Percentiles rank a stretch among this genome's conserved stretches.
Conservation (phyloP, 2,797 vertebrate species). For the Pseudochromis fuscus region DNA sequence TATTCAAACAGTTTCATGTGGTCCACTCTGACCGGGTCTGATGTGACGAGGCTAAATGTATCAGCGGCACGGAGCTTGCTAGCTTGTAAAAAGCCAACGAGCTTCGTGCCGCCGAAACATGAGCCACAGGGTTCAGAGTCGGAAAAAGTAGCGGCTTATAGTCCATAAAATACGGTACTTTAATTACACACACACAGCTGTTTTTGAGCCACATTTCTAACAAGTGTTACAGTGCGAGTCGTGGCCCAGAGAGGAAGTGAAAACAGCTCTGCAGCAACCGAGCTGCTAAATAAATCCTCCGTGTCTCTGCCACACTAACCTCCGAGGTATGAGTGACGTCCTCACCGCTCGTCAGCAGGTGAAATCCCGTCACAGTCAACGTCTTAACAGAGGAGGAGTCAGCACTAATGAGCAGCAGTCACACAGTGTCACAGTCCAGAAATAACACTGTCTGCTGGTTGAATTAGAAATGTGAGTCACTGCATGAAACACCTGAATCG, state of each 20-base stretch:
- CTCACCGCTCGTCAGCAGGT: conserved; percentile 24
- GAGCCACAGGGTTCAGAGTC: too few relatives aligned
- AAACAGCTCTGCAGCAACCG: background rate
- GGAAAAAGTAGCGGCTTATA: too few relatives aligned
- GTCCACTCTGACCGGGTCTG: too few relatives aligned
- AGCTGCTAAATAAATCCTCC: conserved; percentile 34
- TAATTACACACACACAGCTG: too few relatives aligned
- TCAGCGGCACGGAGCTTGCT: too few relatives aligned
- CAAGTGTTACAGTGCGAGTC: background rate
- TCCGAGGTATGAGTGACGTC: conserved; percentile 19
- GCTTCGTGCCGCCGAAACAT: too few relatives aligned
- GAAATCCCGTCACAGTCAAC: conserved; percentile 51
- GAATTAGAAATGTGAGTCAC: background rate
- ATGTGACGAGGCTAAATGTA: too few relatives aligned
- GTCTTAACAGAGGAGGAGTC: background rate
- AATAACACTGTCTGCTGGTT: conserved; percentile 5
- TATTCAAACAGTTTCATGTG: too few relatives aligned
- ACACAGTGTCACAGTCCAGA: conserved; percentile 7
- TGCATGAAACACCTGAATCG: background rate
- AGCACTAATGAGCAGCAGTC: conserved; percentile 11
- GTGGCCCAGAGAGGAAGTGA: background rate
- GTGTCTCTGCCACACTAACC: conserved; percentile 59
- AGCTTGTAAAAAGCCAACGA: too few relatives aligned
- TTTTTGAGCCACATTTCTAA: background rate
- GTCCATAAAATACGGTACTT: too few relatives aligned